phyloP scores from a whole-genome alignment of 1,140 invertebrate genomes.

The Drosophila pachea region DNA sequence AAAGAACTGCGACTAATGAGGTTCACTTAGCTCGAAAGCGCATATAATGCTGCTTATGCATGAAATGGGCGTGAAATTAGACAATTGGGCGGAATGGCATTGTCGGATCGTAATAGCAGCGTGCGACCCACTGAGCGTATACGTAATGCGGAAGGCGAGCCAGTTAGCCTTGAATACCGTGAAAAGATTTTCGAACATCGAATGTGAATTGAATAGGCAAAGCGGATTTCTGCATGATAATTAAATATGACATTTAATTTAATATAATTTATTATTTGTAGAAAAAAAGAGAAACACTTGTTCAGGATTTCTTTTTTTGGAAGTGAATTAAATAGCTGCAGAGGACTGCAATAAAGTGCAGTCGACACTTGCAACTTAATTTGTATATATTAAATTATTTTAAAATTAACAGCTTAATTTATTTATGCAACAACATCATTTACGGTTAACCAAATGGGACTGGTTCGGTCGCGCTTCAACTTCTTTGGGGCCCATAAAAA shows the following conservation, averaged over 20 bases:
- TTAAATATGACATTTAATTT: too few species aligned
- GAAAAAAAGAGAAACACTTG: too few species aligned
- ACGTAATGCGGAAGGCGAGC: not conserved
- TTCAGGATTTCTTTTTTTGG: too few species aligned
- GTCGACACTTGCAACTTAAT: conserved; percentile 48
- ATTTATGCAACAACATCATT: conserved; percentile 65
- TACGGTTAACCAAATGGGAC: conserved; percentile 38
- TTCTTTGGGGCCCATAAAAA: conserved; percentile 38
- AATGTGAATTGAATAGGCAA: too few species aligned
- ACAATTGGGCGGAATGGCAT: not conserved
- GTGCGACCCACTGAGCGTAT: not conserved
- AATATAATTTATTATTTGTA: too few species aligned
- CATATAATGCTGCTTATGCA: not conserved
- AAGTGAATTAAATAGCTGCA: not conserved
- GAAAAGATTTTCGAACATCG: too few species aligned
- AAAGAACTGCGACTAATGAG: conserved; percentile 19
- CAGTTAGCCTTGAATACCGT: not conserved
- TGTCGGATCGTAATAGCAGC: not conserved
- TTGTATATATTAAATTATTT: conserved; percentile 66
- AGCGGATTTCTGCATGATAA: too few species aligned
- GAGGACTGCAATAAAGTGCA: not conserved
- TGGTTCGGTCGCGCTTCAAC: conserved; percentile 40
- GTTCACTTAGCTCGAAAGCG: not conserved
- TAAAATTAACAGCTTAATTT: conserved; percentile 68
- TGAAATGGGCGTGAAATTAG: not conserved